Evolutionary conservation across 2,113 vertebrate species (phyloP).

Genomic region (Melanerpes aurifrons): DNA sequence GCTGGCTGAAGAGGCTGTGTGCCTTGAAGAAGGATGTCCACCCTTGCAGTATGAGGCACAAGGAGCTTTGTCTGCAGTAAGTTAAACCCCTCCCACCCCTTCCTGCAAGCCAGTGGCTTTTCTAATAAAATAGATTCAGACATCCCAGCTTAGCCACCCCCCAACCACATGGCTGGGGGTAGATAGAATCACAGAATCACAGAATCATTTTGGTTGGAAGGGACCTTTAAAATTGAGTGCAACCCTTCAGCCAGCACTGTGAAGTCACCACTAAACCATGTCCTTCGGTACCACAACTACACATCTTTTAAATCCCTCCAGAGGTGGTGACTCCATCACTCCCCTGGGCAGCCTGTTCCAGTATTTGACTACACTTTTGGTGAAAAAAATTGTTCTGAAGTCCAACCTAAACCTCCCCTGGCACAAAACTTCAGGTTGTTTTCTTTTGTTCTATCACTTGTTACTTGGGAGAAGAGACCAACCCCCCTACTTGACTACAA

Average conservation of each 20-base stretch:
- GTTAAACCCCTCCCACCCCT: background rate
- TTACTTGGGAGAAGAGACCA: background rate
- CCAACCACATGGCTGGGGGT: no score
- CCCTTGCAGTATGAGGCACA: background rate
- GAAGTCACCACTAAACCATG: background rate
- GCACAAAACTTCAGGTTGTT: no score
- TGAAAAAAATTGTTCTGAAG: background rate
- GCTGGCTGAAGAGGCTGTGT: background rate
- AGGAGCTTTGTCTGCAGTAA: background rate
- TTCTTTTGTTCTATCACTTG: background rate
- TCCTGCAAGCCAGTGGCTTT: background rate
- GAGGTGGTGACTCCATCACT: background rate
- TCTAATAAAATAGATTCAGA: background rate
- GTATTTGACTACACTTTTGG: background rate
- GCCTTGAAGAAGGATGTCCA: background rate
- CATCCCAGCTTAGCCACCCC: background rate
- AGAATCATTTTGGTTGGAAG: background rate
- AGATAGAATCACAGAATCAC: background rate
- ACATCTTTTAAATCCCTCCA: background rate
- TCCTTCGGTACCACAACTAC: background rate
- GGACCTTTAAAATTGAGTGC: background rate
- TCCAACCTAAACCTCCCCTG: background rate
- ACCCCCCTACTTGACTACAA: background rate
- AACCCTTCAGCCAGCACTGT: background rate
- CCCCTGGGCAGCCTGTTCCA: background rate